Percentiles rank a stretch among this genome's conserved stretches.
These are phyloP conservation scores for Toxotes chatareus DNA, from an alignment of 2,113 vertebrate genomes.

Conservation along the genomic window DNA sequence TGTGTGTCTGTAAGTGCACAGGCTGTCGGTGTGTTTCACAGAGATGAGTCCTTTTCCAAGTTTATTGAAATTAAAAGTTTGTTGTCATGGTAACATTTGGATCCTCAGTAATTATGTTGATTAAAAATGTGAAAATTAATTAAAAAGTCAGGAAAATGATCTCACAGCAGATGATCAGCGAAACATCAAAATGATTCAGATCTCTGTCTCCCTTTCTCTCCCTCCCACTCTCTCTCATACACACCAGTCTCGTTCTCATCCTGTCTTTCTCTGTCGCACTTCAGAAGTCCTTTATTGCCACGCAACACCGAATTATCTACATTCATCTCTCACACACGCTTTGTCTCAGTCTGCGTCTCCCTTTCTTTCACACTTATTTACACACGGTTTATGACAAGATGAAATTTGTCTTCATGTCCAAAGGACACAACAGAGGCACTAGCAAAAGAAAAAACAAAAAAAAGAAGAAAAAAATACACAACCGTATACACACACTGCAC, in stretches of 20 bases:
- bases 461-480: background rate
- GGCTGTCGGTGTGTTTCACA: slow-evolving; percentile 28
- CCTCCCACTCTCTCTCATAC: slow-evolving; percentile 21
- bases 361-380: slow-evolving; percentile 20
- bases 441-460: background rate
- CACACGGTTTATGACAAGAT: slow-evolving; percentile 31
- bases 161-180: slow-evolving; percentile 76
- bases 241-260: slow-evolving; percentile 15
- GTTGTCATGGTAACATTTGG: slow-evolving; percentile 71
- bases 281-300: slow-evolving; percentile 48
- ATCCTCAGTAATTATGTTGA: slow-evolving; percentile 74
- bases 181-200: slow-evolving; percentile 75
- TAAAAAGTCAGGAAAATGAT: slow-evolving; percentile 78
- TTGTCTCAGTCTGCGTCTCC: slow-evolving; percentile 15
- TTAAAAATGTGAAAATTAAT: slow-evolving; percentile 82
- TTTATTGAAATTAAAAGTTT: slow-evolving; percentile 68
- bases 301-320: slow-evolving; percentile 53
- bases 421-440: background rate
- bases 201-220: slow-evolving; percentile 38
- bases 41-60: slow-evolving; percentile 34
- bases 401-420: slow-evolving; percentile 28
- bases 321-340: slow-evolving; percentile 33
- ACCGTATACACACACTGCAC: background rate
- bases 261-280: slow-evolving; percentile 42
- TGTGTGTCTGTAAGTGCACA: slow-evolving; percentile 32